Percentiles rank a stretch among this genome's conserved stretches.
These are phyloP conservation scores for Pammene aurita DNA, from an alignment of 2,888 invertebrate genomes.

Conservation along the genomic window DNA sequence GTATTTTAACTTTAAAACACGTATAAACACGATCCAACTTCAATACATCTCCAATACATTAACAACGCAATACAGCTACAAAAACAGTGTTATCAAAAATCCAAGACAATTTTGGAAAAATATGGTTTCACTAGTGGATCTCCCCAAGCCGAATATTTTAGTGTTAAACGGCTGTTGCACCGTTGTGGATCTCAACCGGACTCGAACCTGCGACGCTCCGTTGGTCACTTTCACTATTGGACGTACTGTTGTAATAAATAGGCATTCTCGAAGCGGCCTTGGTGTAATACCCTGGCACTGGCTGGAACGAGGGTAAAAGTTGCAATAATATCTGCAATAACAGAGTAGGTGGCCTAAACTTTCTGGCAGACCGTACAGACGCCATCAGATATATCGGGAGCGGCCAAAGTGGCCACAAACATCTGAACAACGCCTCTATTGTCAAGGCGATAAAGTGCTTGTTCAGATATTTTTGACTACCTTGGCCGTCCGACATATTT, in stretches of 20 bases:
- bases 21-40: no score
- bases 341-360: neutral
- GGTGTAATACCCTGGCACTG: conserved; percentile 10
- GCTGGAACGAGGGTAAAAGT: neutral
- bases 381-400: no score
- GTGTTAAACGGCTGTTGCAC: conserved; percentile 2
- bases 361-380: neutral
- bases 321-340: conserved; percentile 3
- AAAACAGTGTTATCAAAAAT: neutral
- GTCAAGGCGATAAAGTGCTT: no score
- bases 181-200: conserved; percentile 11
- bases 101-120: neutral
- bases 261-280: conserved; percentile 25
- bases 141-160: neutral
- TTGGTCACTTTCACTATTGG: conserved; percentile 54
- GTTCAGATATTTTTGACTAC: no score
- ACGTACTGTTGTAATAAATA: conserved; percentile 30
- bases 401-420: no score
- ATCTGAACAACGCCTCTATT: no score
- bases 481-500: no score
- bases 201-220: conserved; percentile 26
- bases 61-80: no score
- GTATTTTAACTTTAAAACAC: no score
- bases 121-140: neutral
- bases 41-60: no score